phyloP scores from a whole-genome alignment of 2,888 invertebrate genomes.

The Apamea anceps region DNA sequence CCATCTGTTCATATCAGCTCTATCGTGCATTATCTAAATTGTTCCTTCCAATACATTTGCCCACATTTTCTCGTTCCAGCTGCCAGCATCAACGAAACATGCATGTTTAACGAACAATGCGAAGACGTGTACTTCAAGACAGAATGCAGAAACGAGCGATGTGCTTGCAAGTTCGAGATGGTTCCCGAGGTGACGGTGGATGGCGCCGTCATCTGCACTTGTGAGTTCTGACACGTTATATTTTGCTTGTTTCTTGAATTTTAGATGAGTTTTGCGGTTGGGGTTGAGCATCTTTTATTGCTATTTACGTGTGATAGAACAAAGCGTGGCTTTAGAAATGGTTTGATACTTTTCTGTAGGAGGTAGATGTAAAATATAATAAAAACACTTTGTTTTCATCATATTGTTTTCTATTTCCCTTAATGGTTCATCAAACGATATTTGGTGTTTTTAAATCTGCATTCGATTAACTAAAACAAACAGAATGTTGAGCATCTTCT shows the following conservation, averaged over 20 bases:
- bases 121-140: slow-evolving; percentile 93
- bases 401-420: not conserved
- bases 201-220: slow-evolving; percentile 93
- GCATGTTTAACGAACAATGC: slow-evolving; percentile 96
- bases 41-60: not conserved
- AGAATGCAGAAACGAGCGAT: slow-evolving; percentile 94
- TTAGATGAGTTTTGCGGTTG: slow-evolving; percentile 8
- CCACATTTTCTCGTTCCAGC: slow-evolving; percentile 88
- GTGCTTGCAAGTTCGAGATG: slow-evolving; percentile 95
- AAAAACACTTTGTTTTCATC: not conserved
- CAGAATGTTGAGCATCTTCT: not conserved
- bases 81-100: slow-evolving; percentile 94
- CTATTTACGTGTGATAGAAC: not conserved
- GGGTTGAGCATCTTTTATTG: not conserved
- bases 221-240: slow-evolving; percentile 86
- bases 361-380: not conserved
- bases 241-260: slow-evolving; percentile 10
- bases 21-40: not conserved
- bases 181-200: slow-evolving; percentile 92
- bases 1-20: not conserved
- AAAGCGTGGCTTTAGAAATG: not conserved
- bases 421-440: no score
- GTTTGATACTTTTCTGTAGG: not conserved
- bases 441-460: not conserved
- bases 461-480: not conserved